Evolutionary conservation across 2,113 vertebrate species (phyloP).

Genomic region (Triplophysa rosa): DNA sequence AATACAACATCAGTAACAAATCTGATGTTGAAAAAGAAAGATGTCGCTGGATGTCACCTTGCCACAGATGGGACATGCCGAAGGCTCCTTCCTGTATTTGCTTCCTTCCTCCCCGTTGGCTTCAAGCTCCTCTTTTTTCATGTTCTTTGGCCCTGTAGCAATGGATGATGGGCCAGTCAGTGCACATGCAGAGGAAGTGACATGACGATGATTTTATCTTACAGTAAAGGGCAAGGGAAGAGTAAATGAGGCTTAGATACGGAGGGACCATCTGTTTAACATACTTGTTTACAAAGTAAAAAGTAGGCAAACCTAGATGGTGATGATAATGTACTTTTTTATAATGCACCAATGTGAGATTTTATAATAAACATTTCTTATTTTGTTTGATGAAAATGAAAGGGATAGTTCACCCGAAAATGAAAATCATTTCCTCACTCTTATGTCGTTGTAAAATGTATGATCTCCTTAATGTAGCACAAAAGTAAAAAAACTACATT

Average conservation of each 20-base stretch:
- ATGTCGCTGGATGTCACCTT: conserved; percentile 77
- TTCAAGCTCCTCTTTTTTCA: conserved; percentile 92
- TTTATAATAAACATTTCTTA: too few relatives aligned
- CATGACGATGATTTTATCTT: conserved; percentile 14
- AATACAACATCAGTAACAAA: neutral
- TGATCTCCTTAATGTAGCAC: neutral
- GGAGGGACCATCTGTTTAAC: neutral
- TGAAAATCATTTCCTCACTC: too few relatives aligned
- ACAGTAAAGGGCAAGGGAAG: neutral
- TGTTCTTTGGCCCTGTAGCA: conserved; percentile 84
- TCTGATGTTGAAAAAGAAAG: neutral
- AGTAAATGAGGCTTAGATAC: conserved; percentile 3
- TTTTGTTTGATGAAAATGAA: too few relatives aligned
- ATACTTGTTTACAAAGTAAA: neutral
- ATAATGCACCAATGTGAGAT: too few relatives aligned
- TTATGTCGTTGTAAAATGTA: too few relatives aligned
- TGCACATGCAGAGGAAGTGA: conserved; percentile 17
- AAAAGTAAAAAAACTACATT: neutral
- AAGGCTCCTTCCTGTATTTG: conserved; percentile 97
- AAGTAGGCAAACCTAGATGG: neutral
- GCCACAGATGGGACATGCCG: conserved; percentile 91
- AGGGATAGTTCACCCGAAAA: too few relatives aligned
- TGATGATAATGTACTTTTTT: neutral
- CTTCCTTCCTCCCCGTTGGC: conserved; percentile 83
- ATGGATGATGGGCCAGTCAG: neutral